Evolutionary conservation across 1,140 invertebrate species (phyloP), one percentile per base, ranked within the genome.

Genomic region (Globodera ellingtonae): DNA sequence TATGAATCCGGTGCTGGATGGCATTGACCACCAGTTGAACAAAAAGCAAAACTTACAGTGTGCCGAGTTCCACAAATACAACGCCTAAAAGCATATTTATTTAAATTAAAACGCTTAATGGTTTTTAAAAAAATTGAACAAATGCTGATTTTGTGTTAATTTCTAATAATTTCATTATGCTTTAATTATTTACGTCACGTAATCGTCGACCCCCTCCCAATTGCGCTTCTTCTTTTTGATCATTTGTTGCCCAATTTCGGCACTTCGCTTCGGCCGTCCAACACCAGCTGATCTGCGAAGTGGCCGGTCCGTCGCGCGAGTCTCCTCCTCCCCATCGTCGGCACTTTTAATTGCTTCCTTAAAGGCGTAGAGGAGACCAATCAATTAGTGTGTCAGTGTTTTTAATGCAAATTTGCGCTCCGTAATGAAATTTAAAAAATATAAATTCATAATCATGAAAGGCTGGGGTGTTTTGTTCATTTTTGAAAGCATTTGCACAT

Each of bases 1-100:
- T 1, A 18, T 72, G 3, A 72, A 52, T 21, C 47, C 0, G 71
- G 8, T 44, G 71, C 52, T 7, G n/a, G 15, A 8, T n/a, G 52
- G 35, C 3, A 72, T 47, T 52, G 71, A 52, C 3, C 21, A 21
- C 9, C 71, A 72, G 6, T 52, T 72, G 71, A 72, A 72, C 15
- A 73, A 73, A 46, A 73, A 72, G 35, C 13, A n/a, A 15, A 72
- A 72, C 46, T 72, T 72, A 62, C 56, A 18, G 10, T 77, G 69
- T 77, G 52, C 4, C 35, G 21, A 59, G 67, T 62, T n/a, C 75
- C 75, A 50, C 75, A 77, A 62, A 77, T 44, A 48, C 75, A 77
- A 44, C 75, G 52, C 13, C 24, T 77, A 21, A 67, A 44, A 62
- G n/a, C 6, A 70, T 24, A 13, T 7, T 9, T 52, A 52, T 52